Conservation (phyloP, 2,113 vertebrate species). For the Sarotherodon lohbergeri region DNA sequence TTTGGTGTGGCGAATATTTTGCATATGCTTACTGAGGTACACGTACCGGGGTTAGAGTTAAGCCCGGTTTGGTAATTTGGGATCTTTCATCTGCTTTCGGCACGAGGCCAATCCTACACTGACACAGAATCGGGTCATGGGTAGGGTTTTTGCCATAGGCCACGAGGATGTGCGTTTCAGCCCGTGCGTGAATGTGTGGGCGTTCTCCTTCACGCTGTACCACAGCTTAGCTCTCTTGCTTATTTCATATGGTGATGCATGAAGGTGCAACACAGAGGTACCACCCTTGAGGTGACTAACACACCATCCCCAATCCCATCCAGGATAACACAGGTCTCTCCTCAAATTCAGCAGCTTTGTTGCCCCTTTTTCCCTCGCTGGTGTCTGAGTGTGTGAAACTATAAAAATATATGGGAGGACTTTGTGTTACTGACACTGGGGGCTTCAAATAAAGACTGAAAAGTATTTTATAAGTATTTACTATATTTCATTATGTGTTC, state of each 20-base stretch:
- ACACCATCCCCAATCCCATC: constrained; percentile 50
- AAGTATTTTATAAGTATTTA: not conserved
- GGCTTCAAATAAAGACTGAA: not conserved
- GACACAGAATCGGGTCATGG: constrained; percentile 32
- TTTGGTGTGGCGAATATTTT: constrained; percentile 43
- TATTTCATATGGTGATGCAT: constrained; percentile 41
- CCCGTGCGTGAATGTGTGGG: constrained; percentile 11
- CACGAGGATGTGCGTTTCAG: not conserved
- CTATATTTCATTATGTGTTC: not conserved
- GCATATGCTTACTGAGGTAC: constrained; percentile 45
- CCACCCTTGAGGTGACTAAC: constrained; percentile 61
- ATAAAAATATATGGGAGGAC: not conserved
- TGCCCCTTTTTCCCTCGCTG: not conserved
- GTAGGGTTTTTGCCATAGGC: constrained; percentile 23
- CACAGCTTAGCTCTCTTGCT: constrained; percentile 41
- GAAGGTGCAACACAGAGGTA: constrained; percentile 46
- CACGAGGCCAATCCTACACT: constrained; percentile 6
- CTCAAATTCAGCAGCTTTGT: constrained; percentile 6
- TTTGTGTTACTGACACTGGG: not conserved
- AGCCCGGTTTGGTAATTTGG: constrained; percentile 50
- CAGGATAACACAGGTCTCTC: constrained; percentile 14
- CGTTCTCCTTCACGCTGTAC: constrained; percentile 25
- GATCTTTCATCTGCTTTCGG: constrained; percentile 48
- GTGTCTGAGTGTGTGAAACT: not conserved
- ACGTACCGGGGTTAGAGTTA: constrained; percentile 2